A percentile compares a stretch with the other conserved stretches of the same genome.
phyloP scores from a whole-genome alignment of 2,113 vertebrate species.

The Neodontobutis hainanensis region DNA sequence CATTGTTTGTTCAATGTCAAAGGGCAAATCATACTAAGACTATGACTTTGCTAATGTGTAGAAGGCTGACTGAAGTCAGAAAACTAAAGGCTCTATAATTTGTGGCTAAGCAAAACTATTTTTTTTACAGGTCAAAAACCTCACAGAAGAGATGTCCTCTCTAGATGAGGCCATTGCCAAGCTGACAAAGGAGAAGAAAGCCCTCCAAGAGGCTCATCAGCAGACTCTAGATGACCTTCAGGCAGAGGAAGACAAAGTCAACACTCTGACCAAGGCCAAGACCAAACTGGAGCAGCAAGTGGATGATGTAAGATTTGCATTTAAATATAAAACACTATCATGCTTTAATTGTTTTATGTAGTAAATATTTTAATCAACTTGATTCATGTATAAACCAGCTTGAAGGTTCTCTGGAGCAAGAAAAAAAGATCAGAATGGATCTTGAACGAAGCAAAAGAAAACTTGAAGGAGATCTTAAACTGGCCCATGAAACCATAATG shows the following conservation, averaged over 20 bases:
- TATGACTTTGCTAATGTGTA: neutral
- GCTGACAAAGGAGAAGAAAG: constrained; percentile 86
- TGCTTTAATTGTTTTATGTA: neutral
- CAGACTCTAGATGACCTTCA: constrained; percentile 73
- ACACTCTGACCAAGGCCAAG: constrained; percentile 73
- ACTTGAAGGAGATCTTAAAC: constrained; percentile 71
- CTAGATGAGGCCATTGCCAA: constrained; percentile 82
- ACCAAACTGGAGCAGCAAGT: constrained; percentile 75
- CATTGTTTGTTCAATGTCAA: too few species aligned
- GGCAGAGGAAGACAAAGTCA: constrained; percentile 80
- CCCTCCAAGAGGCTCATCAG: constrained; percentile 79
- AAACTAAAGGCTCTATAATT: too few species aligned
- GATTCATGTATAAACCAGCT: constrained; percentile 60
- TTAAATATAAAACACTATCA: neutral
- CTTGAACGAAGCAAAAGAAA: constrained; percentile 79
- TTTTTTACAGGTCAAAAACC: constrained; percentile 72
- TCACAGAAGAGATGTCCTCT: constrained; percentile 77
- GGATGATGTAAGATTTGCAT: constrained; percentile 62
- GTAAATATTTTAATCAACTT: too few species aligned
- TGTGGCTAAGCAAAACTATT: too few species aligned
- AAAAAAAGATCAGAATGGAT: constrained; percentile 85
- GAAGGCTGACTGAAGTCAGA: neutral
- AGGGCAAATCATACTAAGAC: too few species aligned
- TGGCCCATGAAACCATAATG: constrained; percentile 71
- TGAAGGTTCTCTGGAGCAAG: constrained; percentile 86